Base-by-base conservation (phyloP, 2,888 invertebrate genomes). In the Cheilosia vulpina region DNA sequence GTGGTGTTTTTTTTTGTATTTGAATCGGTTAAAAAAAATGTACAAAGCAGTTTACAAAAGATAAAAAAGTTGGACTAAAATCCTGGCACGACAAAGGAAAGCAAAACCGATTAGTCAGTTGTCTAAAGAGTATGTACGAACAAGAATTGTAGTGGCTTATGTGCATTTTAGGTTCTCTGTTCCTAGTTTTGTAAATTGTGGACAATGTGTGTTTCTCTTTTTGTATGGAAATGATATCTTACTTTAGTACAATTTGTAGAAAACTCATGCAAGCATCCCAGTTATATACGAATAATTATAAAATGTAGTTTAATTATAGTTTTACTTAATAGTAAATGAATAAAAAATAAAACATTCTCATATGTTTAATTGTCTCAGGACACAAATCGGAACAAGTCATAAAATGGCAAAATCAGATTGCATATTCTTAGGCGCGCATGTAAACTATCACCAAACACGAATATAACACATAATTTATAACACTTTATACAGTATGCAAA, bases 181-280 rank as follows among this genome's bases (percentile, higher is more conserved):
- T 62, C 55, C 55, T 68, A 34, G 13, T 62, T 38, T 38, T 43
- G 41, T 4, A 43, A 38, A 19, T 60, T 43, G 9, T 43, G 34
- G 17, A 24, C 11, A 34, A 7, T 52, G 38, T 5, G 17, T 24
- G 43, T n/a, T 34, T 45, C 21, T 31, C n/a, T 13, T 17, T 17
- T 34, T 5, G 6, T 15, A 63, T 63, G 63, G 63, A 58, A 69
- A 55, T 63, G 52, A 57, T 55, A 31, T 27, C n/a, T 19, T 27
- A 27, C 15, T 43, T 50, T 13, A 38, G 13, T 38, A 38, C 38
- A 58, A 43, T 34, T 34, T 52, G 19, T 34, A 62, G 38, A 77
- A 75, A 77, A 79, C 78, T 87, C 87, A 87, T 87, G 87, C 87
- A 87, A 78, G 84, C 87, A 87, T 76, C 63, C 77, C 52, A 62